These are phyloP conservation scores for Gymnorhina tibicen DNA, from an alignment of 2,113 vertebrate genomes.

Conservation along the genomic window DNA sequence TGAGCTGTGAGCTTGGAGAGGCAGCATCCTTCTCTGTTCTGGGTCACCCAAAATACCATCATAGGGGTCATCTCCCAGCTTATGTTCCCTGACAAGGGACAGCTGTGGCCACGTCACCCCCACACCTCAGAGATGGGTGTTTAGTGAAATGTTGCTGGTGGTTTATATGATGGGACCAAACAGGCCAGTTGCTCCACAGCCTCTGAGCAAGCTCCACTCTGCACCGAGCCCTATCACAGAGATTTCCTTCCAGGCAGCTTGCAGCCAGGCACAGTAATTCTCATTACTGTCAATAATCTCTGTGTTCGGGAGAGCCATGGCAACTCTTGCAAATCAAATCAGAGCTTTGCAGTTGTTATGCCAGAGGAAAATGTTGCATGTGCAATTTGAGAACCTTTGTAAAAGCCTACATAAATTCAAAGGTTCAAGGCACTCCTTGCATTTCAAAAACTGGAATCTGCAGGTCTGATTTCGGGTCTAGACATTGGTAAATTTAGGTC, in stretches of 20 bases:
- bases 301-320: not conserved
- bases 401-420: not conserved
- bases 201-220: not conserved
- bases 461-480: not conserved
- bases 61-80: fast-evolving
- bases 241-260: not conserved
- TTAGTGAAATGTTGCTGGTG: not conserved
- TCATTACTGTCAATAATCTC: not conserved
- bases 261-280: fast-evolving
- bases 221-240: not conserved
- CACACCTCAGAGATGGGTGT: not conserved
- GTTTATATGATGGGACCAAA: not conserved
- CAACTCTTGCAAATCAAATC: not conserved
- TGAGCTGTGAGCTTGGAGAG: not conserved
- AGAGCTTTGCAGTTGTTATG: not conserved
- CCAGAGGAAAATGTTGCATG: not conserved
- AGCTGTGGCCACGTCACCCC: fast-evolving
- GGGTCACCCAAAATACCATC: not conserved
- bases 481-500: not conserved
- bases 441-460: not conserved
- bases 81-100: not conserved
- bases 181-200: not conserved
- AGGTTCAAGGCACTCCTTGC: not conserved
- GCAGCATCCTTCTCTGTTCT: fast-evolving
- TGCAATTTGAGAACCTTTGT: not conserved